Percentiles rank a stretch among this genome's conserved stretches.
Conservation (phyloP, 1,140 invertebrate genomes). For the Dreissena polymorpha region DNA sequence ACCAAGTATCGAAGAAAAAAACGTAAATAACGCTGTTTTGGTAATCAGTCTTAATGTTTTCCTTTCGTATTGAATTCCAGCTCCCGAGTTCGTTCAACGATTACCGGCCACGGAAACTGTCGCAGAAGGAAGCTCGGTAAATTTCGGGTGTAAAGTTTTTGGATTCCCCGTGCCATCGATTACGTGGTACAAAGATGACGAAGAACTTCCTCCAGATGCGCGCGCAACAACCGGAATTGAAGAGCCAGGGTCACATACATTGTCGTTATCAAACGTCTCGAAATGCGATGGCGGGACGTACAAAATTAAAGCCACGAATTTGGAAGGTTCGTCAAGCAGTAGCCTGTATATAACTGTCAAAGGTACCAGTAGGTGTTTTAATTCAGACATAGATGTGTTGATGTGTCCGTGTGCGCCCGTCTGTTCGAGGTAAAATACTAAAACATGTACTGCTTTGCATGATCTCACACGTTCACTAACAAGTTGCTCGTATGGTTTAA, state of each 20-base stretch:
- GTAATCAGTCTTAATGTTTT: not conserved
- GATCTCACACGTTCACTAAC: too few species aligned
- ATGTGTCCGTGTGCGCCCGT: not conserved
- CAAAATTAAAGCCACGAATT: slow-evolving; percentile 48
- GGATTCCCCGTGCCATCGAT: slow-evolving; percentile 71
- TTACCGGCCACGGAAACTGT: slow-evolving; percentile 67
- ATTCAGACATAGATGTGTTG: not conserved
- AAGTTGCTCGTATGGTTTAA: too few species aligned
- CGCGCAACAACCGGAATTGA: slow-evolving; percentile 57
- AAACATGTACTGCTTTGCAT: too few species aligned
- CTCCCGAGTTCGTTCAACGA: slow-evolving; percentile 70
- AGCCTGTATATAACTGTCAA: slow-evolving; percentile 54
- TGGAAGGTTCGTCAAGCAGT: slow-evolving; percentile 56
- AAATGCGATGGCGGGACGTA: slow-evolving; percentile 52
- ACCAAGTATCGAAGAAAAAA: not conserved
- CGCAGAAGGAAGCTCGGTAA: slow-evolving; percentile 63
- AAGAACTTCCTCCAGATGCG: slow-evolving; percentile 57
- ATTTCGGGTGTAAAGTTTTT: slow-evolving; percentile 64
- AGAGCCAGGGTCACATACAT: slow-evolving; percentile 38
- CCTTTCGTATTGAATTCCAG: slow-evolving; percentile 54
- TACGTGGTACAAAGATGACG: slow-evolving; percentile 72
- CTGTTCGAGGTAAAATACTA: too few species aligned
- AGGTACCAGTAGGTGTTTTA: slow-evolving; percentile 32
- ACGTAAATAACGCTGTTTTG: not conserved
- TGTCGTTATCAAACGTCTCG: slow-evolving; percentile 31